Conservation (phyloP, 92 coral and sea anemone genomes). For the Epizoanthus fatuus region DNA sequence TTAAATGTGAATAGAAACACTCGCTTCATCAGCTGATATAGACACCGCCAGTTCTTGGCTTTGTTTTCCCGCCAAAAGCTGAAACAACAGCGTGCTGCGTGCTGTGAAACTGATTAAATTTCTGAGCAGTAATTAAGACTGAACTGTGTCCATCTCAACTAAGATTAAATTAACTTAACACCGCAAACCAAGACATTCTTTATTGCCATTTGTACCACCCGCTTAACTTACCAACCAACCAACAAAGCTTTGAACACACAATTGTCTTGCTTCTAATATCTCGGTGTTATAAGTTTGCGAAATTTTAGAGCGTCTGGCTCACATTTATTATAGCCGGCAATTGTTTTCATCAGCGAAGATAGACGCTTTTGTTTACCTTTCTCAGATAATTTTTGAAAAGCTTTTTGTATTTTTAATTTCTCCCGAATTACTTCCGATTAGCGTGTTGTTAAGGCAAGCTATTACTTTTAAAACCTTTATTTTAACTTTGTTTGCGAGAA, state of each 20-base stretch:
- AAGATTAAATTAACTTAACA: background rate
- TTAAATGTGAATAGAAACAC: background rate
- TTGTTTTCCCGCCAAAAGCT: constrained; percentile 53
- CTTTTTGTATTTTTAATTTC: background rate
- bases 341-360: background rate
- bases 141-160: background rate
- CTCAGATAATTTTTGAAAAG: background rate
- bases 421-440: background rate
- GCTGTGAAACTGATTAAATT: constrained; percentile 15
- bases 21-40: background rate
- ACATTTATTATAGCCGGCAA: no score
- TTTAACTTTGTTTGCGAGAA: constrained; percentile 5
- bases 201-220: background rate
- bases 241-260: no score
- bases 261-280: no score
- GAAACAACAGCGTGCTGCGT: constrained; percentile 18
- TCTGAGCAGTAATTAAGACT: background rate
- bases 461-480: constrained; percentile 3
- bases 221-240: background rate
- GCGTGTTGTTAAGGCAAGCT: background rate
- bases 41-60: constrained; percentile 22
- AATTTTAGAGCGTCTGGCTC: no score
- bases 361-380: background rate
- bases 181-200: background rate
- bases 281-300: no score